These are phyloP conservation scores for Crocodylus rhombifer DNA, from an alignment of 2,797 vertebrate species.

Conservation along the genomic window DNA sequence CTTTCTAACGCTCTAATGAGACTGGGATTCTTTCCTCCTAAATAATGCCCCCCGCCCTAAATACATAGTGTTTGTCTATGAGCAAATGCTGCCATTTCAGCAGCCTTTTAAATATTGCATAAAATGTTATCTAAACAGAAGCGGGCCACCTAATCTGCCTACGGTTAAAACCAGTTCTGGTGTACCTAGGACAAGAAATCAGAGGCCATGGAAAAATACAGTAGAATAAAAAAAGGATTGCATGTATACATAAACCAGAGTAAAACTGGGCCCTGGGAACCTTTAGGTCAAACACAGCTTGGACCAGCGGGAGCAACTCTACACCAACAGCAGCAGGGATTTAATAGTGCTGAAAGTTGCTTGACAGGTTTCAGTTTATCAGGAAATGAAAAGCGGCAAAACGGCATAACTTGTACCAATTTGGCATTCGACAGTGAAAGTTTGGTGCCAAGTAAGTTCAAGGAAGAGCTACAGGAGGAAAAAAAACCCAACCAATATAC, in stretches of 20 bases:
- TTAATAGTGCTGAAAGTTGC: neutral
- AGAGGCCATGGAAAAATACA: conserved; percentile 27
- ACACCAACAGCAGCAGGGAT: neutral
- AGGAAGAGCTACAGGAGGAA: neutral
- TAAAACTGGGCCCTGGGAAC: conserved; percentile 28
- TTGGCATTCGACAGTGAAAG: neutral
- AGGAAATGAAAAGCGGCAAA: neutral
- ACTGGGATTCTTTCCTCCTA: neutral
- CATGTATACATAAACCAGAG: neutral
- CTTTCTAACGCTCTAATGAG: neutral
- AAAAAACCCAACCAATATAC: neutral
- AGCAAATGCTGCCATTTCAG: neutral
- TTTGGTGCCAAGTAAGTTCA: neutral
- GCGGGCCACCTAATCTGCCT: neutral
- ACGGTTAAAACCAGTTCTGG: conserved; percentile 18
- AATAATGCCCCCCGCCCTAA: neutral
- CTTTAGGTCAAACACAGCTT: neutral
- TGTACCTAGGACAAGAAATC: neutral
- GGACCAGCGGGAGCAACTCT: neutral
- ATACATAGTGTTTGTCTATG: neutral
- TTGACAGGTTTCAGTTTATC: neutral
- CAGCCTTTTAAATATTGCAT: conserved; percentile 6
- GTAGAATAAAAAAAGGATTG: conserved; percentile 6
- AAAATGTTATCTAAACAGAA: neutral
- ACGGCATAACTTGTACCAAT: neutral